Base-by-base conservation (phyloP, 2,113 vertebrate species). In the Mus spicilegus region DNA sequence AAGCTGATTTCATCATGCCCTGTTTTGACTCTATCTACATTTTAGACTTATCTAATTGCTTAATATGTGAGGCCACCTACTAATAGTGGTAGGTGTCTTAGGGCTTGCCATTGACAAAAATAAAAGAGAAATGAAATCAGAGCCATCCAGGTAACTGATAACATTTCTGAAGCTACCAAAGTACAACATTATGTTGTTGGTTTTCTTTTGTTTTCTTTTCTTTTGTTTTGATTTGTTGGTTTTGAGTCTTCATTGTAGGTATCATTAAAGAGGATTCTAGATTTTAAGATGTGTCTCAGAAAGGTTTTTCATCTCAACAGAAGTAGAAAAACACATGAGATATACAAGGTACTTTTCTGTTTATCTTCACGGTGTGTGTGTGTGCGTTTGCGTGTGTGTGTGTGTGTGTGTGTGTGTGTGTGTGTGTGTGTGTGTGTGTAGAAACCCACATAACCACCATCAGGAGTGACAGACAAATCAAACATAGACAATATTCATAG, bases 31-130 rank as follows among this genome's bases (percentile, higher is more conserved):
- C 78, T 46, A 80, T 28, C 7, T 93, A 69, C 54, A 51, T 77
- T 92, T 85, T 91, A 89, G n/a, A 33, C 17, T 1, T 77, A 58
- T 87, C 22, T 95, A 94, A 85, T 20, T 92, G 56, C 49, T 36
- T 30, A 20, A 11, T 76, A 73, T 36, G 76, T 36, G 33, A 4
- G 72, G 26, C 54, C 17, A 58, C 6, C 39, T 30, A 72, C 49
- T 26, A 76, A 70, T 28, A 92, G 42, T 39, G 14, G 65, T 33
- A 78, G 19, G 5, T 26, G 1, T 65, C 10, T 88, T 63, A 58
- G 61, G 14, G 3, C 0, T 84, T 51, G 36, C 7, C 14, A 4
- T 3, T 19, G 36, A 1, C 20, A 63, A n/a, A 67, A 67, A 5
- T 14, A n/a, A 87, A 70, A 33, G 22, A 33, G 8, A 58, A 58